These are phyloP conservation scores for Drosophila mercatorum DNA, from an alignment of 2,888 invertebrate species.

Conservation along the genomic window DNA sequence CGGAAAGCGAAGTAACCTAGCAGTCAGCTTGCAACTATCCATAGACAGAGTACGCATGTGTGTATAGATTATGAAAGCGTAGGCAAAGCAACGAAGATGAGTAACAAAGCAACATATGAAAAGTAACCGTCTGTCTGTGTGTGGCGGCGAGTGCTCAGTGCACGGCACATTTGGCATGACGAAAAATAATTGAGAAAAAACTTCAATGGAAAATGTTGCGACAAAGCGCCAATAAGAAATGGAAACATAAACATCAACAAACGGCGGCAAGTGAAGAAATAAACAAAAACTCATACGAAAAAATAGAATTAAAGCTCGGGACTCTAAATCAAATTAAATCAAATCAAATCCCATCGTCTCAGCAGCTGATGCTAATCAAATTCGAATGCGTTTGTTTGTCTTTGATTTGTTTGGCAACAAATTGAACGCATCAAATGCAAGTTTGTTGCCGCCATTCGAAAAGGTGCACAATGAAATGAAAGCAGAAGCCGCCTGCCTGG, in stretches of 20 bases:
- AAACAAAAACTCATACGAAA: conserved; percentile 37
- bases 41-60: not conserved
- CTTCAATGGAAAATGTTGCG: conserved; percentile 70
- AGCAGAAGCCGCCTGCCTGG: conserved; percentile 38
- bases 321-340: conserved; percentile 35
- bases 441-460: conserved; percentile 33
- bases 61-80: conserved; percentile 5
- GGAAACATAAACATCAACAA: conserved; percentile 67
- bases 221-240: conserved; percentile 67
- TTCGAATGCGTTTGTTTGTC: conserved; percentile 54
- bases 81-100: conserved; percentile 18
- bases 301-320: conserved; percentile 36
- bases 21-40: conserved; percentile 31
- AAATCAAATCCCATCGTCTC: conserved; percentile 63
- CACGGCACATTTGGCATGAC: conserved; percentile 28
- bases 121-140: conserved; percentile 2
- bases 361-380: conserved; percentile 76
- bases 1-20: conserved; percentile 15
- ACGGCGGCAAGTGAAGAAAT: conserved; percentile 58
- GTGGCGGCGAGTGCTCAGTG: not conserved
- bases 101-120: conserved; percentile 6
- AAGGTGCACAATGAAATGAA: conserved; percentile 58
- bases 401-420: conserved; percentile 79
- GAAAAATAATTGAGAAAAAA: conserved; percentile 45
- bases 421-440: conserved; percentile 75